Base-by-base conservation (phyloP, 2,888 invertebrate genomes). In the Napeogenes inachia region DNA sequence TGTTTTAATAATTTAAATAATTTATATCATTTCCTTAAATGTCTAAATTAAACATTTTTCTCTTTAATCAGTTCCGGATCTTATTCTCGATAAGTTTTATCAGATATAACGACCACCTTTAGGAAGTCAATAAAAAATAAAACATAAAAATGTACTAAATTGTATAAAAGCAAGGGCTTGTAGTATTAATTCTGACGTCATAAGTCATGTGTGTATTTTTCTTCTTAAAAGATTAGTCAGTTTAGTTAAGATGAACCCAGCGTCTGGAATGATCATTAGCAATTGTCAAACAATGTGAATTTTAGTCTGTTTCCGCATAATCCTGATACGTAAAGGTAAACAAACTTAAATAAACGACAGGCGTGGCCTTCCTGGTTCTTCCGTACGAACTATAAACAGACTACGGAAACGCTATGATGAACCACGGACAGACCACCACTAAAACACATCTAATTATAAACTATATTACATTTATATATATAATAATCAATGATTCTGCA, bases 341-440 rank as follows among this genome's bases (percentile, higher is more conserved):
- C 71, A 77, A 68, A 68, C 74, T 73, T 78, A 75, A 80, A 79
- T 78, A 78, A 78, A 80, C 76, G 72, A 71, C 73, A 73, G 73
- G 73, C 71, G 70, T 69, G 84, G 71, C 87, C 89, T 88, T 82
- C 81, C 77, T 69, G 74, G 70, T 70, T 82, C 84, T 87, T 89
- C 89, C 89, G 89, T 72, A 72, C 78, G 68, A 76, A 79, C 87
- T 87, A 86, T 86, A 88, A 83, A 82, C 81, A 81, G 87, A 80
- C 71, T 74, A 79, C 85, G 89, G 89, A 89, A 88, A 82, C 75
- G 67, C 21, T 21, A 21, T 21, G 21, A 21, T 21, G 21, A 21
- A 21, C 21, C 21, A 21, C 21, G 21, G 21, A 67, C 69, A 70
- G 75, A 74, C 54, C 47, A 33, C 60, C 54, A 60, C 54, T 47